Evolutionary conservation across 2,797 vertebrate species (phyloP).

Genomic region (Saxicola maurus): DNA sequence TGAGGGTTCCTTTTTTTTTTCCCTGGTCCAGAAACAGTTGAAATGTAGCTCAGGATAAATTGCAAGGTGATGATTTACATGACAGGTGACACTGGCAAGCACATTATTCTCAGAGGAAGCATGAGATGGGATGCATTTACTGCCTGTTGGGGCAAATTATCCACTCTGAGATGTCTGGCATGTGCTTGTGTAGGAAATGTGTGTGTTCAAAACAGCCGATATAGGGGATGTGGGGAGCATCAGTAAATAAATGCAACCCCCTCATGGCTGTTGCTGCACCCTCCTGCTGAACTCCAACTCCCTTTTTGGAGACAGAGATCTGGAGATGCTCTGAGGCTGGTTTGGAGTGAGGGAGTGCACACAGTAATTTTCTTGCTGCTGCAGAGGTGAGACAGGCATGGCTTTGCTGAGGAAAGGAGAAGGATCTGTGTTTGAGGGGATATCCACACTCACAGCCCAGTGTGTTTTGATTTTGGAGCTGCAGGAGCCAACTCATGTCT

Average conservation of each 20-base stretch:
- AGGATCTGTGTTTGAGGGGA: background rate
- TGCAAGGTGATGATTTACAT: constrained; percentile 42
- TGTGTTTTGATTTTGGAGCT: background rate
- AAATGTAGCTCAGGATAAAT: constrained; percentile 14
- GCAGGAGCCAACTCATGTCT: background rate
- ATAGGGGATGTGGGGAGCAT: background rate
- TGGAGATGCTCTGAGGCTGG: background rate
- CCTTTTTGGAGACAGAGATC: background rate
- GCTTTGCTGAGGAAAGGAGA: no score
- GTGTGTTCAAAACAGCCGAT: background rate
- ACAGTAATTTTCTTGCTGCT: background rate
- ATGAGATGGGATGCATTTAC: constrained; percentile 32
- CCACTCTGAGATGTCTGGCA: background rate
- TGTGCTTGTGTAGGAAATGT: background rate
- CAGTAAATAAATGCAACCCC: background rate
- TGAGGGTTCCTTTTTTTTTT: background rate
- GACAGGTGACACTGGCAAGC: constrained; percentile 19
- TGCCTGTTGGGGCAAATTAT: constrained; percentile 50
- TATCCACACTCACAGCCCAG: fast-evolving
- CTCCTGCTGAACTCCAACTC: background rate
- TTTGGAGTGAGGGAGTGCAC: fast-evolving
- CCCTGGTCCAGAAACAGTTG: background rate
- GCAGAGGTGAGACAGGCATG: background rate
- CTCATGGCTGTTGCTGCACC: background rate
- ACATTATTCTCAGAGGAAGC: constrained; percentile 20